Evolutionary conservation across 2,113 vertebrate genomes (phyloP).

Genomic region (Poeciliopsis turrubarensis): DNA sequence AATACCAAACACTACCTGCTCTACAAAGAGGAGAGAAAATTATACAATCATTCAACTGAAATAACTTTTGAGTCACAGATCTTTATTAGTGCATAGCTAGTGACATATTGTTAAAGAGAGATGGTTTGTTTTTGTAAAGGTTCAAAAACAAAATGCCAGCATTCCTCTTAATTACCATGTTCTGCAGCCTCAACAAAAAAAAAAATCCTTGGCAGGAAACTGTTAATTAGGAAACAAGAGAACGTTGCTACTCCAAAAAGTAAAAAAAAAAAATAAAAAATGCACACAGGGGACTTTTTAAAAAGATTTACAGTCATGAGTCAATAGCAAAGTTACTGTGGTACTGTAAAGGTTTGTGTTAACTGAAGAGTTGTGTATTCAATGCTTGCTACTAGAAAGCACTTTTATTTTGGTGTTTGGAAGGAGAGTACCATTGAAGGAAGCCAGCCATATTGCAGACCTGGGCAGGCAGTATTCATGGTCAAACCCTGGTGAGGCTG

Average conservation of each 20-base stretch:
- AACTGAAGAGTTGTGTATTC: slow-evolving; percentile 45
- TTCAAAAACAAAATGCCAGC: slow-evolving; percentile 61
- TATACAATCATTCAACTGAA: slow-evolving; percentile 33
- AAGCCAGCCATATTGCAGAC: slow-evolving; percentile 78
- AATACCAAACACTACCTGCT: slow-evolving; percentile 22
- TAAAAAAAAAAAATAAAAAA: slow-evolving; percentile 56
- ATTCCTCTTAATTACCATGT: slow-evolving; percentile 59
- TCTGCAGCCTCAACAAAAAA: slow-evolving; percentile 61
- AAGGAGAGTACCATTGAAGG: slow-evolving; percentile 81
- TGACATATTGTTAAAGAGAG: slow-evolving; percentile 33
- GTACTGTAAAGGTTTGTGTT: slow-evolving; percentile 37
- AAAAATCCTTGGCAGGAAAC: slow-evolving; percentile 45
- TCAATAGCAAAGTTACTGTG: slow-evolving; percentile 47
- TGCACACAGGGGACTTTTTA: slow-evolving; percentile 39
- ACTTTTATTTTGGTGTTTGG: slow-evolving; percentile 62
- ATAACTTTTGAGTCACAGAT: slow-evolving; percentile 44
- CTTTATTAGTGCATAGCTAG: slow-evolving; percentile 49
- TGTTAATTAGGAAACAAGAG: slow-evolving; percentile 56
- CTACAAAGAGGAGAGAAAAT: slow-evolving; percentile 9
- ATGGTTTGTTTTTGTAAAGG: slow-evolving; percentile 46
- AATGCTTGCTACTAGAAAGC: slow-evolving; percentile 34
- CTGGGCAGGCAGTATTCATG: slow-evolving; percentile 83
- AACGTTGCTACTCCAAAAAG: slow-evolving; percentile 33
- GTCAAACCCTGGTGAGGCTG: slow-evolving; percentile 81
- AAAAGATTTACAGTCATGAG: slow-evolving; percentile 41